phyloP scores from a whole-genome alignment of 2,888 invertebrate species.

The Nephrotoma flavescens region DNA sequence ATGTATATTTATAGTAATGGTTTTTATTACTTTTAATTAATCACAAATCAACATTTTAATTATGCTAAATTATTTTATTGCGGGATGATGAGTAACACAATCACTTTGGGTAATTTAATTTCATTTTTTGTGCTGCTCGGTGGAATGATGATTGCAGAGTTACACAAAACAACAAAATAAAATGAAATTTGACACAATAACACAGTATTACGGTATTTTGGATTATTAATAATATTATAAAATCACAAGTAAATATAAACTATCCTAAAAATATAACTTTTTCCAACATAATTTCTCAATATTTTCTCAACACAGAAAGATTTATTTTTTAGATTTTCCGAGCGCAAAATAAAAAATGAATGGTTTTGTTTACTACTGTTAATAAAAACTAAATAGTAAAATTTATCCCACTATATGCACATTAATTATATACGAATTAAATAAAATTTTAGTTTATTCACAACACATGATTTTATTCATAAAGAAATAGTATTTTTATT shows the following conservation, averaged over 20 bases:
- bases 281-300: neutral
- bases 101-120: neutral
- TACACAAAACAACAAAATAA: neutral
- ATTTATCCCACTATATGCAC: neutral
- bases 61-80: neutral
- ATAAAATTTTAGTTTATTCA: neutral
- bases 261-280: neutral
- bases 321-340: neutral
- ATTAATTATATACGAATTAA: neutral
- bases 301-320: neutral
- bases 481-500: neutral
- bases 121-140: neutral
- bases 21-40: neutral
- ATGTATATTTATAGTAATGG: neutral
- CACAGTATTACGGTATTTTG: neutral
- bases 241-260: neutral
- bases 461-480: neutral
- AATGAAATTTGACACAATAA: neutral
- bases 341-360: neutral
- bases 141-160: neutral
- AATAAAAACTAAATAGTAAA: neutral
- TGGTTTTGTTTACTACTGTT: neutral
- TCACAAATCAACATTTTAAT: neutral
- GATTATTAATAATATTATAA: neutral
- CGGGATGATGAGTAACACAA: neutral